These are phyloP conservation scores for Zoanthus sansibaricus DNA, from an alignment of 92 coral and sea anemone genomes.

Conservation along the genomic window DNA sequence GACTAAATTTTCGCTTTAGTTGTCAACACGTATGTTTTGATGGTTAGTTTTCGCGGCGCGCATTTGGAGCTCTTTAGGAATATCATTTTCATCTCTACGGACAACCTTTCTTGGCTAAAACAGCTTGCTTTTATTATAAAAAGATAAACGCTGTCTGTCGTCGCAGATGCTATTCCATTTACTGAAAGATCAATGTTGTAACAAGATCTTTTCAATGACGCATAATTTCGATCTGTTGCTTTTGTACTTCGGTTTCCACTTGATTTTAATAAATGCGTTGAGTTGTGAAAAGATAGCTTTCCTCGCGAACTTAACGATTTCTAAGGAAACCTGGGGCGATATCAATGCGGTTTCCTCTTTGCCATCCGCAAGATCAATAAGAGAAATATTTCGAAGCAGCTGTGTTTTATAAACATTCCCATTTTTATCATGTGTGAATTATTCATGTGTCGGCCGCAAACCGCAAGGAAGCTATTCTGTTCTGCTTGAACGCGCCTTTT, in stretches of 20 bases:
- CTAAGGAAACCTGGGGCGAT: slow-evolving; percentile 32
- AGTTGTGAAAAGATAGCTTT: slow-evolving; percentile 38
- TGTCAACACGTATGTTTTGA: slow-evolving; percentile 38
- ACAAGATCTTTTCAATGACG: slow-evolving; percentile 32
- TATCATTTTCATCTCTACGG: slow-evolving; percentile 32
- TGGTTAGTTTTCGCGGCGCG: slow-evolving; percentile 27
- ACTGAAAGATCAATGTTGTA: slow-evolving; percentile 41
- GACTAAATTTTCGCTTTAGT: slow-evolving; percentile 1
- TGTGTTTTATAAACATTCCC: slow-evolving; percentile 93
- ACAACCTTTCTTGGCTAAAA: slow-evolving; percentile 11
- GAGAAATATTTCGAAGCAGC: slow-evolving; percentile 82
- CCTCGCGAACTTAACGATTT: slow-evolving; percentile 15
- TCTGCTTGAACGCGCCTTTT: slow-evolving; percentile 89
- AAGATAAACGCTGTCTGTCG: slow-evolving; percentile 36
- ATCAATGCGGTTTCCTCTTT: slow-evolving; percentile 51
- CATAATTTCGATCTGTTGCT: background rate
- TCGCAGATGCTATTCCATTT: slow-evolving; percentile 16
- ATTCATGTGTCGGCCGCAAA: slow-evolving; percentile 72
- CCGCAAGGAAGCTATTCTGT: slow-evolving; percentile 71
- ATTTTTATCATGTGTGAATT: slow-evolving; percentile 87
- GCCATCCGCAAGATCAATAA: slow-evolving; percentile 80
- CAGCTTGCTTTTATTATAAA: slow-evolving; percentile 37
- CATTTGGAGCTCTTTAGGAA: background rate
- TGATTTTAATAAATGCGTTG: slow-evolving; percentile 36
- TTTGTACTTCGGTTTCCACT: background rate